Percentiles rank a stretch among this genome's conserved stretches.
Conservation (phyloP, 2,888 invertebrate species). For the Ferdinandea cuprea region DNA sequence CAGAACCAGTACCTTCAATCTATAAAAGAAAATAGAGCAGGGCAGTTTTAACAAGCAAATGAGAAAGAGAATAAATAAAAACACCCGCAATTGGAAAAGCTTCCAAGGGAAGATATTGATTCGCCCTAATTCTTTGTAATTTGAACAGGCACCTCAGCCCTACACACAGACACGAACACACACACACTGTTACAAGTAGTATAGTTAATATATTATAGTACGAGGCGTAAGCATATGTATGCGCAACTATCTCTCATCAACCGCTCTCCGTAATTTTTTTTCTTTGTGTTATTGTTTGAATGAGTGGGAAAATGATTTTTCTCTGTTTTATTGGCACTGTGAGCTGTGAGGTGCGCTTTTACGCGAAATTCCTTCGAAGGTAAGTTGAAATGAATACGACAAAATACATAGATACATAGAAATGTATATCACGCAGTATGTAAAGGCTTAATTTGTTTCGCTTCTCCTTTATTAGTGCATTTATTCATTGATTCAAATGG, state of each 20-base stretch:
- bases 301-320: conserved; percentile 35
- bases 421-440: background rate
- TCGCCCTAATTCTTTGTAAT: conserved; percentile 75
- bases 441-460: background rate
- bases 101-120: conserved; percentile 71
- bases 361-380: conserved; percentile 17
- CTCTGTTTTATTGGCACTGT: conserved; percentile 30
- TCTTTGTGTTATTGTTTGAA: conserved; percentile 33
- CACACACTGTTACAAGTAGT: no score
- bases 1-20: conserved; percentile 41
- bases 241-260: conserved; percentile 50
- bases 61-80: conserved; percentile 28
- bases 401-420: no score
- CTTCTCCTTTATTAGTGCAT: background rate
- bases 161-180: conserved; percentile 3
- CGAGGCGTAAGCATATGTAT: conserved; percentile 33
- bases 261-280: conserved; percentile 37
- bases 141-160: conserved; percentile 58
- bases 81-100: conserved; percentile 58
- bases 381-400: no score
- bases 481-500: background rate
- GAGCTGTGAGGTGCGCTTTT: conserved; percentile 17
- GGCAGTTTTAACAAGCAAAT: conserved; percentile 39
- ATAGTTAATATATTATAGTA: no score
- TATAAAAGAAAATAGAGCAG: conserved; percentile 38